Conservation (phyloP, 2,113 vertebrate species). For the Lathamus discolor region DNA sequence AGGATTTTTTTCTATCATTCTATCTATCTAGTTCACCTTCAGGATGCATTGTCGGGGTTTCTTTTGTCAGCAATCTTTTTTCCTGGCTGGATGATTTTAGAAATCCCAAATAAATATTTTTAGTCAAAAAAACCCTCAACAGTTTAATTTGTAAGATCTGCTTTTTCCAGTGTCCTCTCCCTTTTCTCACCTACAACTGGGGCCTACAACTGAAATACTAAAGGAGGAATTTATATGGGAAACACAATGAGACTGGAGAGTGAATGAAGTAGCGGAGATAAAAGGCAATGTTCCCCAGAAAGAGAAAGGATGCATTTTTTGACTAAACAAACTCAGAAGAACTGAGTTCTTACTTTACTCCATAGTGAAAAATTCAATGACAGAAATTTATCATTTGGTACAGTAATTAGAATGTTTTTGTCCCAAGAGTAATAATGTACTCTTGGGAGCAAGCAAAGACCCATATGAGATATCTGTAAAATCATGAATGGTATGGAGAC, state of each 20-base stretch:
- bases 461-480: rapidly evolving
- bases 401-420: background rate
- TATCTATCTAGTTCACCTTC: background rate
- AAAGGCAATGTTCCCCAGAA: background rate
- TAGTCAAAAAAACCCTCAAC: background rate
- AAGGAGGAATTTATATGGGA: background rate
- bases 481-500: background rate
- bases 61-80: background rate
- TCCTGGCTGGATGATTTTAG: background rate
- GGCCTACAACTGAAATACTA: background rate
- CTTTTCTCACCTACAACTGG: background rate
- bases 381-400: background rate
- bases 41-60: background rate
- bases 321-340: background rate
- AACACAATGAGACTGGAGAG: background rate
- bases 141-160: background rate
- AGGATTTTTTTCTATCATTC: background rate
- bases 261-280: background rate
- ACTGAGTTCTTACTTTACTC: background rate
- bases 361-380: background rate
- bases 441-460: background rate
- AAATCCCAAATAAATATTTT: background rate
- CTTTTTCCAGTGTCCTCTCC: background rate
- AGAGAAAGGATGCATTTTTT: background rate
- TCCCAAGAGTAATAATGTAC: background rate